phyloP scores from a whole-genome alignment of 2,113 vertebrate genomes.

The Sus scrofa region T2T-Sscrofa CM000822.6:15457501-15458000 shows the following conservation, averaged over 20 bases:
- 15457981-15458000: neutral
- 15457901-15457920: neutral
- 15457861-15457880: neutral
- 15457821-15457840: neutral
- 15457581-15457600: too few species aligned
- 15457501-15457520: too few species aligned
- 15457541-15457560: too few species aligned
- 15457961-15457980: neutral
- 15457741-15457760: neutral
- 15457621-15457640: too few species aligned
- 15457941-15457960: neutral
- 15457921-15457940: neutral
- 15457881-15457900: neutral
- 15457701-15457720: neutral
- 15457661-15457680: neutral
- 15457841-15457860: neutral
- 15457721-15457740: neutral
- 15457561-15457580: too few species aligned
- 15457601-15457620: too few species aligned
- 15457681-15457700: fast-evolving
- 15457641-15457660: too few species aligned
- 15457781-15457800: neutral
- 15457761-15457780: neutral
- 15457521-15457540: too few species aligned
- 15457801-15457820: neutral